Evolutionary conservation across 2,797 vertebrate species (phyloP).

Genomic region (Gobionotothen gibberifrons): DNA sequence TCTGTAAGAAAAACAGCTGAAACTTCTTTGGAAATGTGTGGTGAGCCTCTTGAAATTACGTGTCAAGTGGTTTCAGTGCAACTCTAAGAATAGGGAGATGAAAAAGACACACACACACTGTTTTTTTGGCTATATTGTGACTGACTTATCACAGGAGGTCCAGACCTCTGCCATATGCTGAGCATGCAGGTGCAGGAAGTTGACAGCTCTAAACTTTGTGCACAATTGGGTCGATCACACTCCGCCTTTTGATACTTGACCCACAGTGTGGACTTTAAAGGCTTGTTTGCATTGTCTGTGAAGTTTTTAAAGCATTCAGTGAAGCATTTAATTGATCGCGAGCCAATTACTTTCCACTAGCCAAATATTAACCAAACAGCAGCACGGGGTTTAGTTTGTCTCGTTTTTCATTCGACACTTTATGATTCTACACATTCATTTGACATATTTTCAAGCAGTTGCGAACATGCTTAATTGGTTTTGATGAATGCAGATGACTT

Average conservation of each 20-base stretch:
- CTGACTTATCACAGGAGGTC: slow-evolving; percentile 71
- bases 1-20: background rate
- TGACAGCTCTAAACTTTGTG: slow-evolving; percentile 49
- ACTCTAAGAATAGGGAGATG: slow-evolving; percentile 4
- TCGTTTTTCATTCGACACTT: background rate
- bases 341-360: slow-evolving; percentile 34
- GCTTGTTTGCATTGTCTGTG: slow-evolving; percentile 50
- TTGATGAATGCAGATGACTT: no score
- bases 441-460: background rate
- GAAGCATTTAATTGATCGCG: slow-evolving; percentile 36
- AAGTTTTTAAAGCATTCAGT: slow-evolving; percentile 44
- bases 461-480: background rate
- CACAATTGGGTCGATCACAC: slow-evolving; percentile 33
- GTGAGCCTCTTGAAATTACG: slow-evolving; percentile 26
- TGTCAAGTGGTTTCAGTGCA: slow-evolving; percentile 44
- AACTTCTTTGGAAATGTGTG: slow-evolving; percentile 16
- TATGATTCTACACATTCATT: background rate
- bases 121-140: slow-evolving; percentile 65
- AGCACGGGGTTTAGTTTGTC: slow-evolving; percentile 16
- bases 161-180: slow-evolving; percentile 69
- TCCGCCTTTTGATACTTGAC: slow-evolving; percentile 50
- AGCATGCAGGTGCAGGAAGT: slow-evolving; percentile 78
- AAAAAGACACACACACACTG: slow-evolving; percentile 9
- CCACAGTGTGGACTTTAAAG: slow-evolving; percentile 49
- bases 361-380: slow-evolving; percentile 33